Percentiles rank a stretch among this genome's conserved stretches.
These are phyloP conservation scores for Osmerus eperlanus DNA, from an alignment of 2,113 vertebrate genomes.

Conservation along the genomic window DNA sequence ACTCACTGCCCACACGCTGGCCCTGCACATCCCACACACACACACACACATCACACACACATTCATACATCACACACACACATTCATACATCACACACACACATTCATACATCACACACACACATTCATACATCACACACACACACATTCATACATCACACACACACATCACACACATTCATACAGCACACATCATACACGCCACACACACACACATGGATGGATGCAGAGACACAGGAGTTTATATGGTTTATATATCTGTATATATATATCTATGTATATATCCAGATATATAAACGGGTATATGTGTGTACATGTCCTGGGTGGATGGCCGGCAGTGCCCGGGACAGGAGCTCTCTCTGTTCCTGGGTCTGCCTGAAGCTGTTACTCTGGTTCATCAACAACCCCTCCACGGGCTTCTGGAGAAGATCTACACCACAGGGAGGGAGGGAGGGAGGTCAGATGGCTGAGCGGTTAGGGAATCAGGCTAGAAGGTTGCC, in stretches of 20 bases:
- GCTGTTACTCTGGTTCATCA: slow-evolving; percentile 78
- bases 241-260: no score
- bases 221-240: no score
- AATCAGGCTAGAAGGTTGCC: not conserved
- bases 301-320: slow-evolving; percentile 71
- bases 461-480: not conserved
- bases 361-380: slow-evolving; percentile 82
- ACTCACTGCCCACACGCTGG: slow-evolving; percentile 72
- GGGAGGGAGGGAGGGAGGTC: not conserved
- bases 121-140: not conserved
- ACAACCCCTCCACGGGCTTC: slow-evolving; percentile 73
- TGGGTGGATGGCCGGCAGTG: slow-evolving; percentile 66
- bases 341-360: slow-evolving; percentile 71
- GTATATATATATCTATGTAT: no score
- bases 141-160: not conserved
- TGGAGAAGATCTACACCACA: slow-evolving; percentile 68
- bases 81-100: not conserved
- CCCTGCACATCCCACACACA: slow-evolving; percentile 62
- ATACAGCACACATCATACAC: no score
- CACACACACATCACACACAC: accelerated
- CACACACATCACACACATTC: not conserved
- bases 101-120: not conserved
- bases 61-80: slow-evolving; percentile 8
- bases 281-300: no score
- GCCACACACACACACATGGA: no score